Conservation (phyloP, 2,888 invertebrate species). For the Patella pellucida region DNA sequence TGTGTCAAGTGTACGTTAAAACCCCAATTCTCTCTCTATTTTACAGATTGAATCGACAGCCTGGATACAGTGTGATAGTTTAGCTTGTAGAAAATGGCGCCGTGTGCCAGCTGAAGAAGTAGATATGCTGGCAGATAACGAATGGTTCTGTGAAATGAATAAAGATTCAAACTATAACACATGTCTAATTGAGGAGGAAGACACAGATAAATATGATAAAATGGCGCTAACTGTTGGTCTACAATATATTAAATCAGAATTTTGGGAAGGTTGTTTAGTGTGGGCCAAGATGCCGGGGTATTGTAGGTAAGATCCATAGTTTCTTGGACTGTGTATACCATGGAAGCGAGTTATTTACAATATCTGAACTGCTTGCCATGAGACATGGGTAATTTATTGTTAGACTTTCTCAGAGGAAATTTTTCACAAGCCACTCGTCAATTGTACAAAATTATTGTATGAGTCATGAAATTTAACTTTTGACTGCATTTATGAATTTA, state of each 20-base stretch:
- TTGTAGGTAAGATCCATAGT: conserved; percentile 49
- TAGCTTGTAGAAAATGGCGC: conserved; percentile 64
- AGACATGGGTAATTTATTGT: no score
- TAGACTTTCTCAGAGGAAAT: no score
- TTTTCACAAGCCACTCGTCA: no score
- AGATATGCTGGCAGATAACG: conserved; percentile 35
- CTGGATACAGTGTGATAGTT: conserved; percentile 67
- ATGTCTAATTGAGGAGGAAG: conserved; percentile 58
- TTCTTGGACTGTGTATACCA: no score
- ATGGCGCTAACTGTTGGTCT: conserved; percentile 54
- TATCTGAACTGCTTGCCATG: no score
- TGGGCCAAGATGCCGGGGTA: conserved; percentile 66
- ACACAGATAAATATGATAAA: conserved; percentile 50
- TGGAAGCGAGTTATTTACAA: no score
- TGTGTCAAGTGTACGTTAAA: background rate
- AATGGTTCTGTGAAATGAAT: conserved; percentile 64
- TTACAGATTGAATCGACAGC: conserved; percentile 50
- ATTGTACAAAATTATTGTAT: no score
- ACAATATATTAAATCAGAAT: conserved; percentile 53
- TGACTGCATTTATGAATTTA: no score
- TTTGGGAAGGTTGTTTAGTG: conserved; percentile 56
- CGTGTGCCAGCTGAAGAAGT: conserved; percentile 42
- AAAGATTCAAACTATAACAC: conserved; percentile 43
- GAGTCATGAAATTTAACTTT: no score
- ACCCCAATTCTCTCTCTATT: background rate